Conservation (phyloP, 2,113 vertebrate genomes). For the Microcebus griseorufus region DNA sequence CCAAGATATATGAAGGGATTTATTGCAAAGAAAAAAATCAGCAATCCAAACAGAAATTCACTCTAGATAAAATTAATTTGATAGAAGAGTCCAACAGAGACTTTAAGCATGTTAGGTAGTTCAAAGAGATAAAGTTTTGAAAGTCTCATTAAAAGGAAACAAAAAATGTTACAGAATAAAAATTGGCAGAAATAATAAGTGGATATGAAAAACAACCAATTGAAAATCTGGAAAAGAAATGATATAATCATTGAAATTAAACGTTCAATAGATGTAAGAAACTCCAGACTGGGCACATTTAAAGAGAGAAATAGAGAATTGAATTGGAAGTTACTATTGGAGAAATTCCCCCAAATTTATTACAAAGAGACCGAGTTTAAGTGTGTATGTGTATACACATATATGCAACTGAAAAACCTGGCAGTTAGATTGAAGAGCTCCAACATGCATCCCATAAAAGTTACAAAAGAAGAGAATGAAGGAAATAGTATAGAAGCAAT, state of each 20-base stretch:
- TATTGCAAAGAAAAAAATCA: constrained; percentile 7
- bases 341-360: constrained; percentile 29
- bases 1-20: neutral
- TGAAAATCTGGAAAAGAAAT: constrained; percentile 17
- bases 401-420: neutral
- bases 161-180: neutral
- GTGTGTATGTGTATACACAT: neutral
- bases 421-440: neutral
- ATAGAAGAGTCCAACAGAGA: neutral
- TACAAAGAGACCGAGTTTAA: neutral
- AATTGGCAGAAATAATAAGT: neutral
- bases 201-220: neutral
- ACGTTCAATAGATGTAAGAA: neutral
- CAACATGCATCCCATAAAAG: neutral
- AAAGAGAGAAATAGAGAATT: neutral
- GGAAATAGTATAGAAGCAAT: neutral
- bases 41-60: constrained; percentile 20
- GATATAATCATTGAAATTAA: neutral
- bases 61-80: constrained; percentile 10
- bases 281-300: neutral
- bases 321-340: neutral
- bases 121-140: neutral
- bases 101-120: constrained; percentile 4
- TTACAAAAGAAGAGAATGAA: neutral
- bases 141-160: constrained; percentile 37